Base-by-base conservation (phyloP, 2,113 vertebrate species). In the Catharus fuscescens region DNA sequence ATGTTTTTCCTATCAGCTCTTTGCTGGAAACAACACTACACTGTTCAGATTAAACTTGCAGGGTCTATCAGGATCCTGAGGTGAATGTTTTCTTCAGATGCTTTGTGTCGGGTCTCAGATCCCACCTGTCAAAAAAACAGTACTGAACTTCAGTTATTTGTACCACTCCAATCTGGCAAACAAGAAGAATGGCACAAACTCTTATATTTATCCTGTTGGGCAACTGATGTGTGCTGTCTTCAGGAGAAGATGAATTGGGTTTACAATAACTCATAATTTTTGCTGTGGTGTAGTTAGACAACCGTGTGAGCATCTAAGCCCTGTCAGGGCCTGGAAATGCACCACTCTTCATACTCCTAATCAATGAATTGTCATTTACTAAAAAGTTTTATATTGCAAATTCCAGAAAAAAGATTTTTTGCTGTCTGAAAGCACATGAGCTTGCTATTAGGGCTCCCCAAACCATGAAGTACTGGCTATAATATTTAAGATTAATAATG, bases 361-460 rank as follows among this genome's bases (percentile, higher is more conserved):
- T 9, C 45, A 57, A 14, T 29, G 8, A 78, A 40, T 34, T 65
- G 21, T 5, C 18, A 70, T 57, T 72, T 78, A 32, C 12, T 34
- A 6, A 2, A 15, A 65, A 80, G 5, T 32, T 87, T 73, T 36
- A 53, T 28, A 11, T 20, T 21, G 9, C 18, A 48, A 80, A 61
- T 73, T 90, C 28, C 31, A 74, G 14, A 50, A n/a, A 70, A 23
- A 38, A 24, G 2, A 8, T 24, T 65, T 18, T 90, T 16, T 61
- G 25, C 11, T 69, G 10, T 57, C 12, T 84, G 14, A 85, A 71
- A 70, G 5, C 31, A 44, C 0, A 0, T 31, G 3, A 66, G 2
- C 12, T 14, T 26, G 23, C 6, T 48, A 72, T 6, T 9, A 31
- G 3, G 10, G 5, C 9, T 87, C 3, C 8, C 9, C 21, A 48